Percentiles rank a stretch among this genome's conserved stretches.
Evolutionary conservation across 2,797 vertebrate genomes (phyloP).

Genomic region (Loriculus beryllinus): DNA sequence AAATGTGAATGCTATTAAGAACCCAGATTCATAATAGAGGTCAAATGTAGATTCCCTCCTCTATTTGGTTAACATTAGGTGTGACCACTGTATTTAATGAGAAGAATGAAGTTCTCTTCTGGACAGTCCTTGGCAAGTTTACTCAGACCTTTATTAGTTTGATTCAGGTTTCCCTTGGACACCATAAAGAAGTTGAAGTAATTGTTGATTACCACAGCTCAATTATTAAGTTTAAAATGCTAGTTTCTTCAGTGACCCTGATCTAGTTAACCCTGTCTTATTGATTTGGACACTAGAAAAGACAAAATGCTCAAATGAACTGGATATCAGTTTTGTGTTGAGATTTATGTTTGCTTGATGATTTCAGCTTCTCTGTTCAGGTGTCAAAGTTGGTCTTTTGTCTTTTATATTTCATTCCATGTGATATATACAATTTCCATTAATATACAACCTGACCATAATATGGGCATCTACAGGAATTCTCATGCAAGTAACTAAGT

Average conservation of each 20-base stretch:
- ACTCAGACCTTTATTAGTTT: not conserved
- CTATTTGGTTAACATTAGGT: not conserved
- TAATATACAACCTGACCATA: not conserved
- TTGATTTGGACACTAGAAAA: not conserved
- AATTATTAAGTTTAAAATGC: not conserved
- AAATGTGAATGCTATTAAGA: not conserved
- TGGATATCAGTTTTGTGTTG: not conserved
- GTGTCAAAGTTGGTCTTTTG: not conserved
- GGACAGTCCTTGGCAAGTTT: not conserved
- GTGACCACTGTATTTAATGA: not conserved
- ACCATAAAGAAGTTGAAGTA: not conserved
- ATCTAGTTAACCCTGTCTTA: not conserved
- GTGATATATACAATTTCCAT: not conserved
- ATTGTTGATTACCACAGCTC: not conserved
- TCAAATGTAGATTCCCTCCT: not conserved
- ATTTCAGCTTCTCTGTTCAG: not conserved
- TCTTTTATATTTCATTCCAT: not conserved
- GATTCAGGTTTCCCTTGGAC: not conserved
- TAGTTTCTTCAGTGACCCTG: not conserved
- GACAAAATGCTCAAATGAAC: not conserved
- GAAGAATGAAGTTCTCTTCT: not conserved
- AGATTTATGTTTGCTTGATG: not conserved
- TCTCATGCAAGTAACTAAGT: not conserved
- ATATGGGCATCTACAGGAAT: not conserved
- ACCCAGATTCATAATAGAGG: not conserved